Base-by-base conservation (phyloP, 2,113 vertebrate genomes). In the Upupa epops region DNA sequence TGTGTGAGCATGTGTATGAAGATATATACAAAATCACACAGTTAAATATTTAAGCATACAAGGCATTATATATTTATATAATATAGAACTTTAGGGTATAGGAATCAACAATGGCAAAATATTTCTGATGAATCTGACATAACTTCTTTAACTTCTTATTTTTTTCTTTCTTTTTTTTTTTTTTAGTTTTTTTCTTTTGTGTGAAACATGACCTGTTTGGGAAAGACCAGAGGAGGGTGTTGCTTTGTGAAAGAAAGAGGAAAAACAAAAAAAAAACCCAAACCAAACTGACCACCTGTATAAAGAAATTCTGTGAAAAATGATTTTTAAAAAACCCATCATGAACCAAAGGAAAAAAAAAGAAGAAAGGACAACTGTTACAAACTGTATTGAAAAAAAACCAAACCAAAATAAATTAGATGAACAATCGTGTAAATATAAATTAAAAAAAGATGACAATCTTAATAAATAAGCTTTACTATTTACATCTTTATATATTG, bases 381-480 rank as follows among this genome's bases (percentile, higher is more conserved):
- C 98, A 98, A 98, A 98, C 97, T 95, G 96, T 97, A 98, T 98
- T 98, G 98, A 98, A 98, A 98, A 98, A 91, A 96, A 97, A 99
- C 99, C 98, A 98, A 98, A 86, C 40, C 40, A 96, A 97, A 99
- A 99, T 99, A 99, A 99, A 98, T 99, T 99, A 99, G 98, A 98
- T 98, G 98, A 98, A 99, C 98, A 98, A 97, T 97, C 98, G 98
- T 98, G 98, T 99, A 98, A 98, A 99, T 99, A 99, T 99, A 99
- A 99, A 98, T 99, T 99, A 99, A 98, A 99, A 99, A 99, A 99
- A 98, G 98, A 99, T 99, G 99, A 99, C 98, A 98, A 99, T 99
- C 98, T 99, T 98, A 99, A 99, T 99, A 99, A 99, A 99, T 99
- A 99, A 98, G 97, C 98, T 99, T 98, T 98, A 99, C 98, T 99